Evolutionary conservation across 2,113 vertebrate species (phyloP).

Genomic region (Gavia stellata): DNA sequence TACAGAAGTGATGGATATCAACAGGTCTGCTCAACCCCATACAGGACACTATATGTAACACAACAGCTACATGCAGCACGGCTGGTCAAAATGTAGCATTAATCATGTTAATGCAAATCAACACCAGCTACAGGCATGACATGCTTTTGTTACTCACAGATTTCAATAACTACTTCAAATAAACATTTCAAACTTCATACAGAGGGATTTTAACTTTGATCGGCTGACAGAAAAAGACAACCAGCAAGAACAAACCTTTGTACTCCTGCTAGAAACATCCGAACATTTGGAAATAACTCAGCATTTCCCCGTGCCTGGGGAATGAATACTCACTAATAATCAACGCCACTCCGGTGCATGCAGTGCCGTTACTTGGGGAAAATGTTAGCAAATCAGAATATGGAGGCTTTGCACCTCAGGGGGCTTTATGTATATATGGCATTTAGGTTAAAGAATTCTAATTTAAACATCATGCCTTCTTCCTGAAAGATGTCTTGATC

Average conservation of each 20-base stretch:
- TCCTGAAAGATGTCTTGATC: not conserved
- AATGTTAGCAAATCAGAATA: slow-evolving; percentile 13
- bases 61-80: not conserved
- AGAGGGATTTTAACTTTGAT: slow-evolving; percentile 23
- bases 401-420: not conserved
- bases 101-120: not conserved
- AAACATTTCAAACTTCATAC: not conserved
- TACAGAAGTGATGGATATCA: not conserved
- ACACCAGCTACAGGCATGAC: not conserved
- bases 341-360: not conserved
- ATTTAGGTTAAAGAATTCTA: slow-evolving; percentile 23
- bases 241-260: not conserved
- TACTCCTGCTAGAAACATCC: not conserved
- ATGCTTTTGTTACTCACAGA: not conserved
- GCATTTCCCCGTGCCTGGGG: not conserved
- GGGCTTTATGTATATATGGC: not conserved
- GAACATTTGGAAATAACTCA: not conserved
- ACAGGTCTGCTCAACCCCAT: not conserved
- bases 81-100: not conserved
- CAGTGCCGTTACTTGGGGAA: not conserved
- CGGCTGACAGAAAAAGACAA: not conserved
- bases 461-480: not conserved
- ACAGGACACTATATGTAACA: not conserved
- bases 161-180: not conserved
- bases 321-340: slow-evolving; percentile 22